Base-by-base conservation (phyloP, 2,113 vertebrate genomes). In the Chaenogobius annularis region DNA sequence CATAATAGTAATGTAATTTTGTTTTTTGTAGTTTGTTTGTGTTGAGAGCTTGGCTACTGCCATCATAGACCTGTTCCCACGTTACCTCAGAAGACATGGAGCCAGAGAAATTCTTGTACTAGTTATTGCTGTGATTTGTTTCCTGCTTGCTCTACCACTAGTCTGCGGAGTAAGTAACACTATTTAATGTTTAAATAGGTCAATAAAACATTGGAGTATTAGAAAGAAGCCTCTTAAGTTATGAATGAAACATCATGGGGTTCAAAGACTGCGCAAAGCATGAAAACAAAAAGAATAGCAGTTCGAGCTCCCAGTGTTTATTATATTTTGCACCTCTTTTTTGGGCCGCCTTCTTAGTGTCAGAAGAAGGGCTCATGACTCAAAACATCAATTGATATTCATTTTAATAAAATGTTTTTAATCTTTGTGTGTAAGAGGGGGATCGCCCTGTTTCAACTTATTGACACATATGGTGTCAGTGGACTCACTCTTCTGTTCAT, bases 31-130 rank as follows among this genome's bases (percentile, higher is more conserved):
- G 97, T 97, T 98, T 3, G 94, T 98, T 78, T 96, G 94, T 46
- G 89, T 98, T 80, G 97, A 98, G 87, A 96, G 96, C 83, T 82
- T 98, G 90, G 95, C 95, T 71, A 98, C 97, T 0, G 92, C 95
- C 67, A 76, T 95, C 69, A 87, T 94, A 1, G 97, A 98, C 90
- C 72, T 96, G 91, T 98, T 94, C 81, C 96, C 97, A 0, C 73
- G 9, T 14, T 78, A 89, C 35, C 94, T 98, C 77, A 93, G 94
- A 56, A 95, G 88, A 78, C 88, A 81, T 0, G 78, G 92, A 0
- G 88, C 87, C 11, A 90, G 96, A 0, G 95, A 97, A 84, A 71
- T 95, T 23, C 92, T 98, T 73, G 94, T 95, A 63, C 91, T 98
- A n/a, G 80, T 59, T 68, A 88, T 97, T 0, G 89, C 93, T 0